Conservation (phyloP, 2,113 vertebrate species). For the Plecturocebus donacophilus region DNA sequence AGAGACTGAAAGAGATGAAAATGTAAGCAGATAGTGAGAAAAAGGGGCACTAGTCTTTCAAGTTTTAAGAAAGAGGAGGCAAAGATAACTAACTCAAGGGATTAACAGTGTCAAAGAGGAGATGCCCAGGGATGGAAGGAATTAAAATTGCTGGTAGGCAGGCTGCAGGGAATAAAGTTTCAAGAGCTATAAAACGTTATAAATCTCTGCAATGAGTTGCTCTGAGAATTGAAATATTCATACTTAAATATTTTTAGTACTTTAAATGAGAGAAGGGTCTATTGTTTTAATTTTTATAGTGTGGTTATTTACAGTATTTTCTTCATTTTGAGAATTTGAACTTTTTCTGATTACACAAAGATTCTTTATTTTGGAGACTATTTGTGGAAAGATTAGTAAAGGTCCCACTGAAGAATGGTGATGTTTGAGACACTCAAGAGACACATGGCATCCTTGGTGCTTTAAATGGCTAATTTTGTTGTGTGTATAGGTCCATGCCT, state of each 20-base stretch:
- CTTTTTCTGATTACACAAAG: background rate
- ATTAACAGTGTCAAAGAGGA: constrained; percentile 9
- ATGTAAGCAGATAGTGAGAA: constrained; percentile 40
- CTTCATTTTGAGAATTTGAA: background rate
- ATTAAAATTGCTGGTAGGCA: background rate
- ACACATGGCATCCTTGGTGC: background rate
- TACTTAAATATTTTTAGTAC: background rate
- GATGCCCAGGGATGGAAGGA: background rate
- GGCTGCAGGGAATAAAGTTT: background rate
- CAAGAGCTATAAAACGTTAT: background rate
- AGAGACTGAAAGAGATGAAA: constrained; percentile 9
- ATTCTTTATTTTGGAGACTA: background rate
- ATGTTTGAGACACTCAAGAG: background rate
- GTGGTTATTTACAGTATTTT: background rate
- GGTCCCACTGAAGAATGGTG: background rate
- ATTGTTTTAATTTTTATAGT: background rate
- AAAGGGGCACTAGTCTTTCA: background rate
- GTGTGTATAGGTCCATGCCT: background rate
- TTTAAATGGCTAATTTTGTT: background rate
- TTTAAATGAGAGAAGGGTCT: background rate
- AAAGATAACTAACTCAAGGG: background rate
- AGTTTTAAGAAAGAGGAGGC: background rate
- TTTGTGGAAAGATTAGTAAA: background rate
- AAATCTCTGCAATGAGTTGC: background rate
- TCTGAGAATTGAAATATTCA: background rate